Percentiles rank a stretch among this genome's conserved stretches.
Evolutionary conservation across 2,113 vertebrate species (phyloP).

Genomic region (Phodopus roborovskii): DNA sequence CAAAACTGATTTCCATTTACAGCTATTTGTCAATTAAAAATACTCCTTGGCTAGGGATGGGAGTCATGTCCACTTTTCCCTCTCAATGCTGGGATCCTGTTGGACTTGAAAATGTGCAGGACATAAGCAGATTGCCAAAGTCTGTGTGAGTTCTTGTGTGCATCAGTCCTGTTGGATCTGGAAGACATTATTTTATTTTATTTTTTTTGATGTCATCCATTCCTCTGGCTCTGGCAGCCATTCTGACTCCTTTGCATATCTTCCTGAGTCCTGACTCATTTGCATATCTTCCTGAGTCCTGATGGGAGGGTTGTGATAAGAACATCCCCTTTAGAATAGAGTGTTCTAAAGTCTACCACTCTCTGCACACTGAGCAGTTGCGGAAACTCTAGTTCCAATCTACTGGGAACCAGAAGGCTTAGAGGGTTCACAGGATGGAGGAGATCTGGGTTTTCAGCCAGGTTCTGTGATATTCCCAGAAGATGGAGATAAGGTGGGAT

Average conservation of each 20-base stretch:
- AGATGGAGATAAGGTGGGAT: not conserved
- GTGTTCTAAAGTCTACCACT: not conserved
- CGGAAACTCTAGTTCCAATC: not conserved
- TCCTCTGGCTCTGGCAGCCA: not conserved
- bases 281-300: not conserved
- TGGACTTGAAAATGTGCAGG: not conserved
- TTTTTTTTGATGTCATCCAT: not conserved
- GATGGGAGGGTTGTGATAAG: not conserved
- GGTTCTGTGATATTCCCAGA: not conserved
- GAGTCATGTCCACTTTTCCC: not conserved
- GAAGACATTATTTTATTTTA: not conserved
- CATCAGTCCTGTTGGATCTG: not conserved
- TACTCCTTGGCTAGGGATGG: not conserved
- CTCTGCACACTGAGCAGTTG: not conserved
- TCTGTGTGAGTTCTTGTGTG: not conserved
- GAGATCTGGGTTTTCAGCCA: not conserved
- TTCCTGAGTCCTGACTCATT: not conserved
- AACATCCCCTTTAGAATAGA: not conserved
- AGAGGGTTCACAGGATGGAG: not conserved
- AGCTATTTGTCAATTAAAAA: not conserved
- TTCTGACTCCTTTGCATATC: not conserved
- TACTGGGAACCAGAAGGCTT: not conserved
- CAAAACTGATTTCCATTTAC: not conserved
- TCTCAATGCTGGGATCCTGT: not conserved
- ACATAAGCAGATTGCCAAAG: not conserved